Conservation (phyloP, 2,888 invertebrate genomes). For the Hypercompe scribonia region DNA sequence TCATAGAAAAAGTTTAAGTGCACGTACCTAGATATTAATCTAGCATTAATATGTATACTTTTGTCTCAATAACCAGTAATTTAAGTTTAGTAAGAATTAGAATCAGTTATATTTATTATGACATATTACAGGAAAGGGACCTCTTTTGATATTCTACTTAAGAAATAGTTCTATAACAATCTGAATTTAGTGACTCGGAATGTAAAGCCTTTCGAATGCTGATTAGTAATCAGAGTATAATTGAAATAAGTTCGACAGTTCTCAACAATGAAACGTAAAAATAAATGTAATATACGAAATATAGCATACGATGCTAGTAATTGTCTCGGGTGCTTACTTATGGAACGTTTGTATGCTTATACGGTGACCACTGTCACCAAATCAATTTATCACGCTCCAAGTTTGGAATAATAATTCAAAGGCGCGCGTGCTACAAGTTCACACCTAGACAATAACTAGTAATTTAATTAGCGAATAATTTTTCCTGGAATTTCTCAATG, state of each 20-base stretch:
- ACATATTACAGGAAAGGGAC: no score
- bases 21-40: neutral
- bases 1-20: neutral
- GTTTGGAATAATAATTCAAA: constrained; percentile 73
- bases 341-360: constrained; percentile 73
- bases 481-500: constrained; percentile 56
- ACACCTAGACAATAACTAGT: constrained; percentile 74
- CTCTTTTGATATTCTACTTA: no score
- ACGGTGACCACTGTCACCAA: constrained; percentile 71
- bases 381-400: constrained; percentile 77
- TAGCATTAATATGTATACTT: constrained; percentile 45
- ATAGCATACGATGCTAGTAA: constrained; percentile 60
- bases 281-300: constrained; percentile 62
- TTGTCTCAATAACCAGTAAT: constrained; percentile 38
- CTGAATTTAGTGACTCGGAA: neutral
- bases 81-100: constrained; percentile 31
- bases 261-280: constrained; percentile 53
- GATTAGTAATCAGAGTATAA: constrained; percentile 32
- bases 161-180: neutral
- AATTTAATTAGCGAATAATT: constrained; percentile 67
- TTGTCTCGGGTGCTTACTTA: constrained; percentile 67
- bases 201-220: neutral
- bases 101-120: neutral
- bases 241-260: constrained; percentile 41
- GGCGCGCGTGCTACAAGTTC: constrained; percentile 71